Conservation (phyloP, 2,113 vertebrate species). For the Hoplias malabaricus region DNA sequence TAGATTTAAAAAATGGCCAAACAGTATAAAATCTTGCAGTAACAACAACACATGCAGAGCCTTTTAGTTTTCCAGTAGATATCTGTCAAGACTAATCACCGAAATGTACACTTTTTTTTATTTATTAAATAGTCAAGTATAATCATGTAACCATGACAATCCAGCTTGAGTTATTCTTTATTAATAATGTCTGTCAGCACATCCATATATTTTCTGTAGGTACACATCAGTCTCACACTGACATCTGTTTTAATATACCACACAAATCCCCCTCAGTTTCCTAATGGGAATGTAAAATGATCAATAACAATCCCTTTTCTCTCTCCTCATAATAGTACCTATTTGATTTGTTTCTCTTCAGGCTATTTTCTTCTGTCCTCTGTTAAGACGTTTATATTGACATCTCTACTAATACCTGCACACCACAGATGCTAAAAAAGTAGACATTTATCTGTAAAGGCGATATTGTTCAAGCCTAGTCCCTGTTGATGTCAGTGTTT, state of each 20-base stretch:
- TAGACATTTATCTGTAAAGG: background rate
- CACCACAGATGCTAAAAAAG: background rate
- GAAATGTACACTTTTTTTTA: too few relatives aligned
- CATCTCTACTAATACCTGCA: background rate
- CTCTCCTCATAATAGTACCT: background rate
- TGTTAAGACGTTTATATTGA: background rate
- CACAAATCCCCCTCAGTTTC: constrained; percentile 15
- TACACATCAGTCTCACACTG: background rate
- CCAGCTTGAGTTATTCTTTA: too few relatives aligned
- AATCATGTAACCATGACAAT: too few relatives aligned
- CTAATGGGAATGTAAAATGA: background rate
- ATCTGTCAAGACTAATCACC: too few relatives aligned
- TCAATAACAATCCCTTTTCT: constrained; percentile 1
- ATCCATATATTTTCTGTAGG: background rate
- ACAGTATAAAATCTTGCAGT: too few relatives aligned
- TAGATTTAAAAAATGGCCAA: too few relatives aligned
- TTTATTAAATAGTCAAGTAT: too few relatives aligned
- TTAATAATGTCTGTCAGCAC: background rate
- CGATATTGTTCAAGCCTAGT: background rate
- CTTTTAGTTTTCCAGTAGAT: too few relatives aligned
- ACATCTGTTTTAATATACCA: background rate
- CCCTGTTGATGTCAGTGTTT: background rate
- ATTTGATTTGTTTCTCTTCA: background rate
- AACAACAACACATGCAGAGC: too few relatives aligned
- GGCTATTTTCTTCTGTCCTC: background rate